Evolutionary conservation across 92 coral and sea anemone species (phyloP).

Genomic region (Pocillopora meandrina): DNA sequence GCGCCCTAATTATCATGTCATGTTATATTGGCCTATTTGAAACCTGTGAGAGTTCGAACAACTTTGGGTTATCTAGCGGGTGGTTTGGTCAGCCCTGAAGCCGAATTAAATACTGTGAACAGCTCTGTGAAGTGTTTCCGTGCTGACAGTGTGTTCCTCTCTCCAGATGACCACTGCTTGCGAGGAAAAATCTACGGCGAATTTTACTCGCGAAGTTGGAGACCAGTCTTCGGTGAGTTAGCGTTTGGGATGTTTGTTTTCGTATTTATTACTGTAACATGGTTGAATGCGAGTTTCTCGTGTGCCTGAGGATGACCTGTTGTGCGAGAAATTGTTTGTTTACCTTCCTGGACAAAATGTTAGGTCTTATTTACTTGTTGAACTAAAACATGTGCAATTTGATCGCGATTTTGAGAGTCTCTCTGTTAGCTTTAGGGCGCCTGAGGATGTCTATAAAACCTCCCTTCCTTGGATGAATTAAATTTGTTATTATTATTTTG

Average conservation of each 20-base stretch:
- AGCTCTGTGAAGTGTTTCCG: not conserved
- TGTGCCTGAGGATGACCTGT: slow-evolving; percentile 18
- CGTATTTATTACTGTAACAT: slow-evolving; percentile 53
- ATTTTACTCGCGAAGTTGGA: slow-evolving; percentile 75
- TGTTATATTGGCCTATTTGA: slow-evolving; percentile 59
- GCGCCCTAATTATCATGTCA: slow-evolving; percentile 69
- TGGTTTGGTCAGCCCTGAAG: slow-evolving; percentile 46
- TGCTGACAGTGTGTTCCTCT: slow-evolving; percentile 24
- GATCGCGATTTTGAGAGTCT: slow-evolving; percentile 12
- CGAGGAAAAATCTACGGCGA: slow-evolving; percentile 83
- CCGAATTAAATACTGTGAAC: slow-evolving; percentile 33
- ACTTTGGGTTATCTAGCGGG: slow-evolving; percentile 38
- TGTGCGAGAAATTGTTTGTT: slow-evolving; percentile 19
- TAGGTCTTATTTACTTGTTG: not conserved
- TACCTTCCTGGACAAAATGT: slow-evolving; percentile 22
- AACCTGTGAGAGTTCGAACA: slow-evolving; percentile 47
- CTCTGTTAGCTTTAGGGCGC: not conserved
- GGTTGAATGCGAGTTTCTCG: slow-evolving; percentile 19
- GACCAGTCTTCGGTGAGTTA: slow-evolving; percentile 85
- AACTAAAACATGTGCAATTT: not conserved
- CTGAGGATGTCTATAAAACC: slow-evolving; percentile 6
- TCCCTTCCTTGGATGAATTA: not conserved
- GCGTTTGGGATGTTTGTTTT: slow-evolving; percentile 17
- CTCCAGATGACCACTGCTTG: slow-evolving; percentile 88
- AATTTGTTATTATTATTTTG: slow-evolving; percentile 2